Evolutionary conservation across 2,113 vertebrate species (phyloP).

Genomic region (Motacilla tschutschensis): DNA sequence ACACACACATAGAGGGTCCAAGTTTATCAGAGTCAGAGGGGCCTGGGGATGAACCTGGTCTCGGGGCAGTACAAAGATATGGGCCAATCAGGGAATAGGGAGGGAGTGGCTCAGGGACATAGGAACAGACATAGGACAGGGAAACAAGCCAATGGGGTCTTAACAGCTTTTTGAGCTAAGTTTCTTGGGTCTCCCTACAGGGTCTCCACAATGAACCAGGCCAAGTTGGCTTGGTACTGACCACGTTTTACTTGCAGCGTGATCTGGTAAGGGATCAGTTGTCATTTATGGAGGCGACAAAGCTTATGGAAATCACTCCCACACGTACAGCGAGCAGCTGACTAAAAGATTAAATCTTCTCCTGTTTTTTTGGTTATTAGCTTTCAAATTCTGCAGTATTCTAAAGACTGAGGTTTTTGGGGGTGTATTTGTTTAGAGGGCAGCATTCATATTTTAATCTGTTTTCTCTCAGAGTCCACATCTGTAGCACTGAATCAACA

Average conservation of each 20-base stretch:
- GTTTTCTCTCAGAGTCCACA: background rate
- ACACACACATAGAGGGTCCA: too few relatives aligned
- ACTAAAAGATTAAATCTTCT: constrained; percentile 10
- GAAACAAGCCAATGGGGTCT: too few relatives aligned
- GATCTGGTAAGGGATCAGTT: background rate
- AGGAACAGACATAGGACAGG: too few relatives aligned
- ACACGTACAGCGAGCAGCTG: background rate
- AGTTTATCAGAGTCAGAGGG: too few relatives aligned
- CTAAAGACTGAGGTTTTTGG: background rate
- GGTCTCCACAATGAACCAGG: background rate
- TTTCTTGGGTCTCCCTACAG: too few relatives aligned
- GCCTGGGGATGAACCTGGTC: too few relatives aligned
- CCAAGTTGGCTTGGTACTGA: background rate
- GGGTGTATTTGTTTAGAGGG: background rate
- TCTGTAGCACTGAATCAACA: constrained; percentile 18
- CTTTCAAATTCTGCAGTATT: constrained; percentile 1
- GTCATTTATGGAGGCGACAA: background rate
- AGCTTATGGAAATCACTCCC: background rate
- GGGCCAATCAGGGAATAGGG: too few relatives aligned
- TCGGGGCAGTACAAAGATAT: too few relatives aligned
- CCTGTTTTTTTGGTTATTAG: background rate
- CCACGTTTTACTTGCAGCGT: background rate
- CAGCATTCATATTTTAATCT: background rate
- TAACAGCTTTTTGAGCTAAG: too few relatives aligned
- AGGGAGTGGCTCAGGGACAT: too few relatives aligned